Base-by-base conservation (phyloP, 2,888 invertebrate genomes). In the Aplocera efformata region DNA sequence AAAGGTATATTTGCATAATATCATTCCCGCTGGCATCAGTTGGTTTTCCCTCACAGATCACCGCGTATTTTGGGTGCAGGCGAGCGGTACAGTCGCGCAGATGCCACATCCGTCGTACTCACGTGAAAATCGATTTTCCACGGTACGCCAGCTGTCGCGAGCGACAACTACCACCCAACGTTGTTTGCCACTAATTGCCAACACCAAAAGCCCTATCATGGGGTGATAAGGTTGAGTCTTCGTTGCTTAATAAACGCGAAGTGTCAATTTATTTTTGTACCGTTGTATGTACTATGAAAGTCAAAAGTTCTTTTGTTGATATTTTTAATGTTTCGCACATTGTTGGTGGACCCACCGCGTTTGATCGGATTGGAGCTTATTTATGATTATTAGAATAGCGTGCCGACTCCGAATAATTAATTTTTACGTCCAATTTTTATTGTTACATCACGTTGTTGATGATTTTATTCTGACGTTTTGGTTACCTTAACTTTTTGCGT, bases 271-370 rank as follows among this genome's bases (percentile, higher is more conserved):
- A 58, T 51, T 32, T 56, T 70, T 69, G 76, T 63, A 57, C 57
- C 56, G 49, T 56, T 58, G 63, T 78, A 83, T 80, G 77, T 83
- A 83, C 80, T 83, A 80, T 81, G 79, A 80, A 81, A 83, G 83
- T 85, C 83, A 85, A 82, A 85, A 85, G 83, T 78, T 76, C 81
- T 70, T 82, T 88, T 86, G 86, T 86, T 86, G 86, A 88, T 88
- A 86, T 83, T 84, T 88, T 86, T 85, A 86, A 88, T 85, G 88
- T 86, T 85, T 88, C 83, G 85, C 86, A 84, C 86, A 86, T 86
- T 86, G 86, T 86, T 78, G 67, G 72, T 60, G 68, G 83, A 82
- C 83, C 83, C 67, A 81, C 85, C 83, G 79, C 81, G 79, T 78
- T 84, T 80, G 81, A 85, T 85, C 85, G 78, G 81, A 83, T 86